Base-by-base conservation (phyloP, 2,888 invertebrate genomes). In the Stenolophus ochropezus region DNA sequence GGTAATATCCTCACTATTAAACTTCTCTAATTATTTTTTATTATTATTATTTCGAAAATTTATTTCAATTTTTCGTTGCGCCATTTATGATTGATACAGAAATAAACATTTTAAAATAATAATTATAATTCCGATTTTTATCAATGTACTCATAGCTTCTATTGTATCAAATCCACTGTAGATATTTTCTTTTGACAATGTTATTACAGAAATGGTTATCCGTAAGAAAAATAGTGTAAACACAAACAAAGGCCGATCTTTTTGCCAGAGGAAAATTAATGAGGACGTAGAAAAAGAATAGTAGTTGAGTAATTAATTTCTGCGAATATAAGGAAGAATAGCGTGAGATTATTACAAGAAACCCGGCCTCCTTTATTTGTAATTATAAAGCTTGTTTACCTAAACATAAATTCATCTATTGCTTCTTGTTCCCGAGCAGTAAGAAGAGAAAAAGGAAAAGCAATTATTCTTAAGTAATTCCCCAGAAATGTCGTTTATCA, bases 381-480 rank as follows among this genome's bases (percentile, higher is more conserved):
- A 69, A 69, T 69, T 16, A 69, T 18, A 69, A 33, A 4, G 33
- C 65, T 69, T 69, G 65, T 69, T 69, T 18, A 69, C 18, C 11
- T 69, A 33, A 69, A 27, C 18, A 69, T 69, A 69, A 69, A 69
- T 33, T 16, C 65, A 69, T 69, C 65, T 33, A 69, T 69, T 61
- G 25, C 61, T 61, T 69, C 14, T 69, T 33, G 33, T 33, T 69
- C 18, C 16, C 14, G 11, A 33, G 27, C 49, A 77, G 47, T 33
- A 49, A 77, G 42, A 65, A n/a, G 47, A 61, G 6, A 69, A 25
- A 65, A 61, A 58, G 14, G 23, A 65, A 61, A 53, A 61, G 61
- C 77, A 77, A 77, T 77, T 77, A 77, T 77, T 61, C 51, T 61
- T 21, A 61, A 61, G 61, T 77, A 77, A 77, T 77, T 65, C 51